Percentiles rank a stretch among this genome's conserved stretches.
Evolutionary conservation across 2,797 vertebrate genomes (phyloP).

Genomic region (Acanthurus lineatus): DNA sequence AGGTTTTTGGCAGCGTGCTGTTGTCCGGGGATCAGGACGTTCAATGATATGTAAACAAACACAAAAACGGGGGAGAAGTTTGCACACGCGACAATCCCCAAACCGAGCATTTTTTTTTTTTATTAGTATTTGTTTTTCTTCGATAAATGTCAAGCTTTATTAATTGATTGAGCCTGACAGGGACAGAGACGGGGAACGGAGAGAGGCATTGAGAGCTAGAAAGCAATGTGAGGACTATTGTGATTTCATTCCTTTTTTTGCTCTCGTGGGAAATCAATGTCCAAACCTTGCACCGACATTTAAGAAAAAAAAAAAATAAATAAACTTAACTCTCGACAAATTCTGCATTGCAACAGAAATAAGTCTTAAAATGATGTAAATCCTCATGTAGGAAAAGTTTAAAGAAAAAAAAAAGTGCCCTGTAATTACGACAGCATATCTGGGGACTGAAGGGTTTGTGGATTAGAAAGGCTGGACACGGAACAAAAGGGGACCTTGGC

Average conservation of each 20-base stretch:
- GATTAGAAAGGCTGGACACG: conserved; percentile 60
- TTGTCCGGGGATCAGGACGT: conserved; percentile 51
- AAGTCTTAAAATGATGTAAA: conserved; percentile 38
- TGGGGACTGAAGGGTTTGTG: conserved; percentile 40
- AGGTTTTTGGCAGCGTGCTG: conserved; percentile 49
- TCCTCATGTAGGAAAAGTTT: conserved; percentile 53
- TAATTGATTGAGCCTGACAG: conserved; percentile 58
- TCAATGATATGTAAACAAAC: conserved; percentile 70
- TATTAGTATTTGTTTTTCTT: conserved; percentile 55
- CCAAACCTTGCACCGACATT: conserved; percentile 38
- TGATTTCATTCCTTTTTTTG: conserved; percentile 37
- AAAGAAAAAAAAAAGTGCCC: conserved; percentile 16
- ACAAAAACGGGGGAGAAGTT: conserved; percentile 47
- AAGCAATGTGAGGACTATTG: conserved; percentile 27
- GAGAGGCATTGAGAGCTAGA: conserved; percentile 14
- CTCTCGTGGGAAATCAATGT: conserved; percentile 23
- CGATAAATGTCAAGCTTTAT: conserved; percentile 75
- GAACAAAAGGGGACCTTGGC: conserved; percentile 71
- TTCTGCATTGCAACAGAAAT: conserved; percentile 27
- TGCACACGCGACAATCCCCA: conserved; percentile 56
- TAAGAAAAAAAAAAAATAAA: conserved; percentile 4
- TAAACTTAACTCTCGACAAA: conserved; percentile 27
- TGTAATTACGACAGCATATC: conserved; percentile 48
- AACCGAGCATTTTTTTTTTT: conserved; percentile 26
- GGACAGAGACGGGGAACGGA: conserved; percentile 13